Conservation (phyloP, 2,113 vertebrate species). For the Alces alces region DNA sequence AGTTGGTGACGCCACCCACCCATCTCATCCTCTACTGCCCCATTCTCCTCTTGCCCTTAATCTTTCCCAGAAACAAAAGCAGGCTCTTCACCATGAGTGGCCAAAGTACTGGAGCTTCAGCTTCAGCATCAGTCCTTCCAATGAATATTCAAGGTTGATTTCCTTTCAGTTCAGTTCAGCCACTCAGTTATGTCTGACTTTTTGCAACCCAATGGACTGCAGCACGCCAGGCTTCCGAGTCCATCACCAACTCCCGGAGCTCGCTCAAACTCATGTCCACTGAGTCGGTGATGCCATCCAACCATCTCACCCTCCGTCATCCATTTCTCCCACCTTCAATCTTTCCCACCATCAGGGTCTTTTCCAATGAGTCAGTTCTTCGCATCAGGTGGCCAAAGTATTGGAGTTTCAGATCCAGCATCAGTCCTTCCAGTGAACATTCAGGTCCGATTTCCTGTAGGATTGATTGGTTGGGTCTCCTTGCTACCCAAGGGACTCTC, state of each 20-base stretch:
- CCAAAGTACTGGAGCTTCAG: neutral
- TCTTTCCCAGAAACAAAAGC: neutral
- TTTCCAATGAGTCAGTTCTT: neutral
- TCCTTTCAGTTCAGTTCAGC: neutral
- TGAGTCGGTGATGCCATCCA: neutral
- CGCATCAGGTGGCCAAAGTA: neutral
- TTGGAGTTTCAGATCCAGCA: neutral
- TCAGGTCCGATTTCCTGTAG: neutral
- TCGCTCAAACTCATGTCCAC: neutral
- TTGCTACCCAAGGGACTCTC: neutral
- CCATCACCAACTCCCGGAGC: neutral
- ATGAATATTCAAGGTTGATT: neutral
- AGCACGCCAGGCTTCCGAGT: neutral
- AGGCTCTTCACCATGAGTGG: neutral
- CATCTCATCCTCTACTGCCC: neutral
- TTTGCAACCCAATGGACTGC: neutral
- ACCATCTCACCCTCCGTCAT: neutral
- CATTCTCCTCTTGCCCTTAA: neutral
- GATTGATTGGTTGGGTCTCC: neutral
- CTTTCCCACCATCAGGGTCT: neutral
- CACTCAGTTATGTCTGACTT: neutral
- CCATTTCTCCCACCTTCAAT: neutral
- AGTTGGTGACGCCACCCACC: neutral
- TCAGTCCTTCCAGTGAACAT: neutral
- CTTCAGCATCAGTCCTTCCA: neutral